phyloP scores from a whole-genome alignment of 2,797 vertebrate species.

The Semotilus atromaculatus region DNA sequence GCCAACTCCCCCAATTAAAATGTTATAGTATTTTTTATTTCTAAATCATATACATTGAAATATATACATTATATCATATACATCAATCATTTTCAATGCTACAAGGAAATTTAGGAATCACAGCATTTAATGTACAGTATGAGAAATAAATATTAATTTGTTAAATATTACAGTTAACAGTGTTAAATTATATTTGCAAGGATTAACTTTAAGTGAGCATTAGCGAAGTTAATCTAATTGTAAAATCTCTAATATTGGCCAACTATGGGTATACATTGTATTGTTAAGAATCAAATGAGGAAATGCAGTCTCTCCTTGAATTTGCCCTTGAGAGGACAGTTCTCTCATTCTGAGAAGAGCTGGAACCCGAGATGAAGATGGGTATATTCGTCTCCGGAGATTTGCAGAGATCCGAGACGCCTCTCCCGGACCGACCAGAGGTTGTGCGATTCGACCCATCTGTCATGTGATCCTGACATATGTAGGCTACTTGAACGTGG shows the following conservation, averaged over 20 bases:
- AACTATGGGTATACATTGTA: no score
- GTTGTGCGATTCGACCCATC: slow-evolving; percentile 48
- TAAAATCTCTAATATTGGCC: background rate
- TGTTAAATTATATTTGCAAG: background rate
- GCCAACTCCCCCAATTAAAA: no score
- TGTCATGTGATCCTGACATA: slow-evolving; percentile 50
- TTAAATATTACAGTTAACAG: no score
- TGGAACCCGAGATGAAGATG: slow-evolving; percentile 12
- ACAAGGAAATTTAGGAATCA: background rate
- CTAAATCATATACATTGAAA: background rate
- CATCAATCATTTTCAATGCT: no score
- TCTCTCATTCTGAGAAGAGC: background rate
- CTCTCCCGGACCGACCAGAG: slow-evolving; percentile 9
- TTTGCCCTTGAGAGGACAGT: background rate
- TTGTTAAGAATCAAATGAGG: background rate
- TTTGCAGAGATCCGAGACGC: slow-evolving; percentile 27
- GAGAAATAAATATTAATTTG: background rate
- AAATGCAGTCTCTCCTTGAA: slow-evolving; percentile 15
- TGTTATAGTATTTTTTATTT: no score
- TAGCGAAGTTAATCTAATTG: background rate
- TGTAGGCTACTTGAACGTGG: slow-evolving; percentile 1
- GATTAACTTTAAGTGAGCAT: background rate
- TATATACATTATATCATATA: no score
- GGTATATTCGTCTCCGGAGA: slow-evolving; percentile 34
- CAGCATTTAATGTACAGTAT: background rate